Conservation (phyloP, 1,140 invertebrate genomes). For the Zaprionus vittiger region DNA sequence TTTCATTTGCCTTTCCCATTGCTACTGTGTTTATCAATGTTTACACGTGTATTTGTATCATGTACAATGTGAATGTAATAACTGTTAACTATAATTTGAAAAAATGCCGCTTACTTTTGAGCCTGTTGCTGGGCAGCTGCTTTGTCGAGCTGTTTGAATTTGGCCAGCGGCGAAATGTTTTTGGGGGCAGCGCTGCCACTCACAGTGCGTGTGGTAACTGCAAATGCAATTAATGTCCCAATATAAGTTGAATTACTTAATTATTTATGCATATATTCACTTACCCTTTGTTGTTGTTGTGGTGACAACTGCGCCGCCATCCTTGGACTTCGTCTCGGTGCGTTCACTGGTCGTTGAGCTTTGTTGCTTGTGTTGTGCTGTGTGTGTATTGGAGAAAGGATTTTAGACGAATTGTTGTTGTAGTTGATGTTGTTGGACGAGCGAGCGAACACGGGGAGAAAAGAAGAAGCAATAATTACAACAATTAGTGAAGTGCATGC, state of each 20-base stretch:
- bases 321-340: constrained; percentile 79
- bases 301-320: constrained; percentile 81
- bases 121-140: constrained; percentile 88
- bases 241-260: constrained; percentile 32
- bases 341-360: constrained; percentile 80
- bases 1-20: constrained; percentile 5
- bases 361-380: constrained; percentile 81
- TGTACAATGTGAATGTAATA: constrained; percentile 4
- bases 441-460: constrained; percentile 37
- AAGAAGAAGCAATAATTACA: constrained; percentile 75
- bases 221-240: constrained; percentile 76
- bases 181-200: constrained; percentile 87
- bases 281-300: constrained; percentile 83
- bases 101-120: constrained; percentile 88
- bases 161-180: constrained; percentile 93
- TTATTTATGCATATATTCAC: constrained; percentile 29
- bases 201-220: constrained; percentile 88
- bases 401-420: constrained; percentile 61
- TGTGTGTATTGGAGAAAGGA: constrained; percentile 61
- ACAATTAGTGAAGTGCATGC: constrained; percentile 66
- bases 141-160: constrained; percentile 95
- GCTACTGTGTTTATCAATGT: neutral
- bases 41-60: neutral
- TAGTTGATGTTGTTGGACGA: constrained; percentile 42
- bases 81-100: neutral